Conservation (phyloP, 2,888 invertebrate genomes). For the Lissocephala sabroskyi region DNA sequence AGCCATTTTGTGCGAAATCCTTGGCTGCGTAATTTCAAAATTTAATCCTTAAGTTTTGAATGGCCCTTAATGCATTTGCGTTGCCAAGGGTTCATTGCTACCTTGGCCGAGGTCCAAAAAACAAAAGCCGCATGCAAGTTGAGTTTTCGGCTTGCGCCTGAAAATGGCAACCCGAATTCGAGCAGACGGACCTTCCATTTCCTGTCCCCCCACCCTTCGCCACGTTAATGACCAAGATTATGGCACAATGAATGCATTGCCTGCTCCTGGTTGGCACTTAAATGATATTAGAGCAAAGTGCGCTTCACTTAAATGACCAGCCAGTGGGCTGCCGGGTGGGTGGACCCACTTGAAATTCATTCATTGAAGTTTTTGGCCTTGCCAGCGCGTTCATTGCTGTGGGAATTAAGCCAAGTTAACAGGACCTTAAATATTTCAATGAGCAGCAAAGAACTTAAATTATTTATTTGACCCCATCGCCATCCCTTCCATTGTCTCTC, state of each 20-base stretch:
- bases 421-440: neutral
- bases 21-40: slow-evolving; percentile 58
- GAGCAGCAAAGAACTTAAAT: slow-evolving; percentile 26
- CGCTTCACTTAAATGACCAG: slow-evolving; percentile 4
- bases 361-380: slow-evolving; percentile 37
- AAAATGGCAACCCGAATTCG: slow-evolving; percentile 1
- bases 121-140: slow-evolving; percentile 27
- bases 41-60: slow-evolving; percentile 63
- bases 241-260: slow-evolving; percentile 61
- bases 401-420: slow-evolving; percentile 19
- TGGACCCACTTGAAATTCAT: slow-evolving; percentile 34
- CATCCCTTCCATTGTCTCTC: slow-evolving; percentile 9
- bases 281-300: slow-evolving; percentile 17
- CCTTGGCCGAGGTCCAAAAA: slow-evolving; percentile 46
- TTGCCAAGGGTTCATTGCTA: slow-evolving; percentile 12
- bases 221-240: slow-evolving; percentile 61
- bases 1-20: slow-evolving; percentile 26
- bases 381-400: neutral
- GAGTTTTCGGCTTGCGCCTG: slow-evolving; percentile 6
- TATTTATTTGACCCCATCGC: slow-evolving; percentile 33
- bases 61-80: slow-evolving; percentile 53
- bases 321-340: neutral
- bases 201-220: slow-evolving; percentile 2
- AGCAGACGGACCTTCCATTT: neutral
- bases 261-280: slow-evolving; percentile 16